phyloP scores from a whole-genome alignment of 2,888 invertebrate species.

The Dinocampus coccinellae region DNA sequence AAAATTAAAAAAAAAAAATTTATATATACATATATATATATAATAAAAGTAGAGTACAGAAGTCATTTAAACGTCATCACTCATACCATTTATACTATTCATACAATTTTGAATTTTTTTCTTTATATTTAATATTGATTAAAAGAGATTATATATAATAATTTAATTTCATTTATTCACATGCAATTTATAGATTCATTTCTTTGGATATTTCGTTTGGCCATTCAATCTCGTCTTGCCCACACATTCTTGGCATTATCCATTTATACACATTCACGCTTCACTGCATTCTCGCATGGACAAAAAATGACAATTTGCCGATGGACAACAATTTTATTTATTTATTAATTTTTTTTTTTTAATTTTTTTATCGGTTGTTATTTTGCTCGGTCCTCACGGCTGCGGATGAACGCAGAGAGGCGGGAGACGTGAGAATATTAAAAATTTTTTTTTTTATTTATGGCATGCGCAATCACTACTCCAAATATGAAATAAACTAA shows the following conservation, averaged over 20 bases:
- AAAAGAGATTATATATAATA: no score
- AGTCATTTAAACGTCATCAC: not conserved
- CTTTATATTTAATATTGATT: no score
- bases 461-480: slow-evolving; percentile 70
- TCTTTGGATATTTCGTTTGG: slow-evolving; percentile 27
- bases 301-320: slow-evolving; percentile 51
- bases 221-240: slow-evolving; percentile 31
- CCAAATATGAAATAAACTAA: slow-evolving; percentile 68
- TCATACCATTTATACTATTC: slow-evolving; percentile 27
- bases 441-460: slow-evolving; percentile 42
- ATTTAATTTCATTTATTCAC: no score
- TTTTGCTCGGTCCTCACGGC: slow-evolving; percentile 61
- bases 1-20: slow-evolving; percentile 39
- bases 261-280: slow-evolving; percentile 27
- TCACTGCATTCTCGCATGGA: slow-evolving; percentile 38
- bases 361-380: slow-evolving; percentile 48
- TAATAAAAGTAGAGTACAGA: no score
- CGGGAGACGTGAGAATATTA: slow-evolving; percentile 69
- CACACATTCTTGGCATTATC: slow-evolving; percentile 26
- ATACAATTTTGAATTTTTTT: no score
- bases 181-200: slow-evolving; percentile 30
- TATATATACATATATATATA: no score
- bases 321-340: slow-evolving; percentile 41
- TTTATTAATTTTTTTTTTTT: no score
- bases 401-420: slow-evolving; percentile 66